Base-by-base conservation (phyloP, 2,113 vertebrate species). In the Dromaius novaehollandiae region DNA sequence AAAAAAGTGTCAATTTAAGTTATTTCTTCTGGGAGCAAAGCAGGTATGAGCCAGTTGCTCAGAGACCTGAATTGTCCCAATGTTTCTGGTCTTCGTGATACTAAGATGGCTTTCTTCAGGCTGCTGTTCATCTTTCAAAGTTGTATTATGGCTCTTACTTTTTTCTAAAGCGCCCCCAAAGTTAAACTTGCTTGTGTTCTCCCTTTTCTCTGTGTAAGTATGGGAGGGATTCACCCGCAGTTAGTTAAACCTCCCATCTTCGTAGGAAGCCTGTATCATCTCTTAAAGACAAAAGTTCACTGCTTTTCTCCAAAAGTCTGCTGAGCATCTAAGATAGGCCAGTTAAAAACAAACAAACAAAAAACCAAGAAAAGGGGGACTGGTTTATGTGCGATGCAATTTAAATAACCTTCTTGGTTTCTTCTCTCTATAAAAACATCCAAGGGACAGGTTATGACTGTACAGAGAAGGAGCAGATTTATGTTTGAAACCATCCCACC, bases 401-500 rank as follows among this genome's bases (percentile, higher is more conserved):
- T 94, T 87, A 87, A 89, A 66, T 32, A 94, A 13, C 20, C 63
- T 25, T 88, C 13, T 8, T 63, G 40, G 26, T 74, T 91, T 92
- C 44, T 48, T 89, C 53, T 74, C 63, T 82, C 26, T 86, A 13
- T 56, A 44, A 42, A 36, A 51, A 46, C 65, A 22, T 30, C n/a
- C 28, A 80, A 26, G 34, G 42, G 36, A n/a, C 79, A 69, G 40
- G 60, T 36, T 58, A 84, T 64, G 63, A 28, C 63, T 66, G 32
- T 70, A 15, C 28, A 50, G 19, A 63, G 73, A 38, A 56, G 11
- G 20, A 89, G 48, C 55, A 90, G 48, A 38, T 89, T 51, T 80
- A 30, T 91, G 65, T 82, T 92, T 93, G 85, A 78, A 95, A 20
- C 75, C 15, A 11, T 94, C 68, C 77, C 61, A 75, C 68, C 3